phyloP scores from a whole-genome alignment of 2,888 invertebrate genomes.

The Stenolophus ochropezus region DNA sequence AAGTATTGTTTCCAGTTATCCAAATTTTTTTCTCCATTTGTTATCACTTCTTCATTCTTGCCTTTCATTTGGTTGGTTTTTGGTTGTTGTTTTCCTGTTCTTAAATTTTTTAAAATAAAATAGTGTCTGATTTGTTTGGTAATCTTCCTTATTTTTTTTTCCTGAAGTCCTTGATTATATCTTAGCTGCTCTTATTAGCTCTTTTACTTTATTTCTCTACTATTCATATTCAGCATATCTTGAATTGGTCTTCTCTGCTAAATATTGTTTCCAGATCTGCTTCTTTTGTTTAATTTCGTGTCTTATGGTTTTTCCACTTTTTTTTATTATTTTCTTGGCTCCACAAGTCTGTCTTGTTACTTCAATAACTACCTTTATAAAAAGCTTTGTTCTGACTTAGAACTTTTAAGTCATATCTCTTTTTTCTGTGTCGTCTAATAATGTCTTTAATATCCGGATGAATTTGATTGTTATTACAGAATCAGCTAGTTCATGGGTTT shows the following conservation, averaged over 20 bases:
- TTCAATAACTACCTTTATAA: neutral
- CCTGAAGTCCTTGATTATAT: neutral
- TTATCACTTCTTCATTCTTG: neutral
- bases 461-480: neutral
- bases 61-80: neutral
- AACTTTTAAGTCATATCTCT: too few species aligned
- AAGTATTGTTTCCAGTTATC: neutral
- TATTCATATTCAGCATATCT: neutral
- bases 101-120: neutral
- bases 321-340: neutral
- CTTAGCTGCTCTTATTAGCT: neutral
- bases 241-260: neutral
- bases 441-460: neutral
- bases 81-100: neutral
- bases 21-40: neutral
- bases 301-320: neutral
- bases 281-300: neutral
- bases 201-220: neutral
- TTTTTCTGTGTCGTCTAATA: neutral
- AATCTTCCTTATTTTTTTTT: neutral
- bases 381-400: neutral
- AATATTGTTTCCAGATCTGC: neutral
- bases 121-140: neutral
- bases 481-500: neutral
- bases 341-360: neutral